Base-by-base conservation (phyloP, 2,797 vertebrate species). In the Acanthurus lineatus region DNA sequence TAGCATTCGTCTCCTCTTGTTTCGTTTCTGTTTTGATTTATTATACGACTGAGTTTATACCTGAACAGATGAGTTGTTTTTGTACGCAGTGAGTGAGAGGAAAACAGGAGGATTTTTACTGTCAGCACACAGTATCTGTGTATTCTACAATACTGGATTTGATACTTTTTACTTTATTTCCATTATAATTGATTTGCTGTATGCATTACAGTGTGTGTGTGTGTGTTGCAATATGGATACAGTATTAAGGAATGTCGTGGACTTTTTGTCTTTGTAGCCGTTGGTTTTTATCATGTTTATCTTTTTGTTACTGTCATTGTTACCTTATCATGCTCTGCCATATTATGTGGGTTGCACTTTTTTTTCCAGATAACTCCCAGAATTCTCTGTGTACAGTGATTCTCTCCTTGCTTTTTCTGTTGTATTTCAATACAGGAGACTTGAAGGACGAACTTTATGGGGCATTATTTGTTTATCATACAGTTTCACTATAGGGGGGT, bases 101-200 rank as follows among this genome's bases (percentile, higher is more conserved):
- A 74, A 53, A 25, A 57, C 73, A 62, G 80, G 83, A 73, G 73
- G 77, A 16, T 81, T 77, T 82, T 42, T 69, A 73, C 77, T 62
- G 88, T 85, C 82, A n/a, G 76, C 80, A 84, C 87, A 92, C 91
- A 88, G 90, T 82, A 86, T 86, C 86, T 92, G 88, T 89, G 87
- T 85, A 82, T 76, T 84, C 56, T 76, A 59, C 17, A 85, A 79
- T 77, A 82, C 70, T 81, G 77, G 77, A 70, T 44, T 66, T 72
- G 44, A 45, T 77, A 70, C 45, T 58, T 60, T 85, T 67, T 1
- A 14, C 51, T 75, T 68, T 51, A 20, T 20, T 68, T 81, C 76
- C 59, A 44, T 59, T 61, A 44, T 64, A 38, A 40, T 45, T 75
- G 82, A 82, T 58, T 35, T 71, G 38, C 76, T 69, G 83, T 85